Evolutionary conservation across 2,888 invertebrate genomes (phyloP).

Genomic region (Volucella inflata): DNA sequence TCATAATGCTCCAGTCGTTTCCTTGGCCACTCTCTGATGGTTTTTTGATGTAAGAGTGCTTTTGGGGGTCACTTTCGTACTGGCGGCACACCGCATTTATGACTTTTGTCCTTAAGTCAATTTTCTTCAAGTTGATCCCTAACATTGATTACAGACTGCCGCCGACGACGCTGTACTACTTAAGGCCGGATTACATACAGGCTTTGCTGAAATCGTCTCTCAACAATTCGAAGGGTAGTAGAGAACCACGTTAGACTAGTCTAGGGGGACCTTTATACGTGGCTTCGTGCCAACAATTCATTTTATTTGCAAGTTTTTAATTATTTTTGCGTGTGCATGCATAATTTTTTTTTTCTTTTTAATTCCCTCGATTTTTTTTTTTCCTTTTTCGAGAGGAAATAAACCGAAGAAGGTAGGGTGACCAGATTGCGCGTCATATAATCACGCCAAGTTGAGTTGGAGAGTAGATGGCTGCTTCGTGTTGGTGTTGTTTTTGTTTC

Average conservation of each 20-base stretch:
- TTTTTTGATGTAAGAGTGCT: slow-evolving; percentile 53
- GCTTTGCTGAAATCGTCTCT: slow-evolving; percentile 16
- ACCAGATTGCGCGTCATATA: slow-evolving; percentile 19
- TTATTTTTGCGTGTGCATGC: slow-evolving; percentile 71
- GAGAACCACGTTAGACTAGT: neutral
- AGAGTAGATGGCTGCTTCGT: neutral
- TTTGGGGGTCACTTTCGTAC: slow-evolving; percentile 61
- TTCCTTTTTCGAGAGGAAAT: slow-evolving; percentile 23
- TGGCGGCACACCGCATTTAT: slow-evolving; percentile 33
- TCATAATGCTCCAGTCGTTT: neutral
- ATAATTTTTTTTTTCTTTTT: slow-evolving; percentile 51
- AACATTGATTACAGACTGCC: slow-evolving; percentile 53
- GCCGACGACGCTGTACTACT: neutral
- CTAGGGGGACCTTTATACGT: neutral
- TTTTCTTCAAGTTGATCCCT: slow-evolving; percentile 53
- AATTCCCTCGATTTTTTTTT: neutral
- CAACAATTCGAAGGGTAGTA: neutral
- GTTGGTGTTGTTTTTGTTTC: neutral
- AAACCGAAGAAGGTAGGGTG: slow-evolving; percentile 41
- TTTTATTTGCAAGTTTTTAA: slow-evolving; percentile 68
- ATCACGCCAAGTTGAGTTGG: slow-evolving; percentile 32
- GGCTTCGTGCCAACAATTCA: slow-evolving; percentile 64
- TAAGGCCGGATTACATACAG: slow-evolving; percentile 34
- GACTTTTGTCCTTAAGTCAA: slow-evolving; percentile 52
- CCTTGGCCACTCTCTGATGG: slow-evolving; percentile 48